Base-by-base conservation (phyloP, 2,888 invertebrate genomes). In the Pollenia angustigena region DNA sequence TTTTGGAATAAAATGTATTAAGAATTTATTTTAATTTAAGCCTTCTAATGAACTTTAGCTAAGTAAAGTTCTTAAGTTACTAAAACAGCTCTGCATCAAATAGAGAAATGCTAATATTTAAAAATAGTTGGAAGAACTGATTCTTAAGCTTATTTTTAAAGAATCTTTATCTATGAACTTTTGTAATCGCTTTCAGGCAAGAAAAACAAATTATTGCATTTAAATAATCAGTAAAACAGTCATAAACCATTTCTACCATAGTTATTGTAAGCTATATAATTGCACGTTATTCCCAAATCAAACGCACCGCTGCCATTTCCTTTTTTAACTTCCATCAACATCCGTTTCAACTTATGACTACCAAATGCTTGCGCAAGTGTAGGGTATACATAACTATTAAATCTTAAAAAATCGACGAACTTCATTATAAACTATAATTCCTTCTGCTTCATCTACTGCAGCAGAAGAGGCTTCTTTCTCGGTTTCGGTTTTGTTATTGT, bases 401-500 rank as follows among this genome's bases (percentile, higher is more conserved):
- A 3, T 50, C 2, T 42, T 23, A 62, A 60, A 40, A 3, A 4
- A 2, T 23, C 23, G 23, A 23, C 52, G 50, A 60, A 16, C 16
- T 72, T 54, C 18, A 60, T 69, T 60, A 52, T 40, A 68, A 56
- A 42, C 62, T 68, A 60, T 44, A 40, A 78, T 46, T 83, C 78
- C 83, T 83, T 78, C 46, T 42, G 42, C 62, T 56, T 23, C 11
- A 72, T 72, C 32, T 62, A 42, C 66, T 40, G 7, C 60, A 44
- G 62, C 56, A 58, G 4, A 32, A 42, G 64, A 23, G 58, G 46
- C 50, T 50, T 74, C 32, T 56, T 83, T 64, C 12, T 48, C 50
- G 64, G 40, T 64, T 72, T 46, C 56, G 12, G 0, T 80, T 48
- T 88, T 85, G 40, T 81, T 76, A 60, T 72, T 85, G 66, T 72